phyloP scores from a whole-genome alignment of 2,797 vertebrate species.

The Zalophus californianus region DNA sequence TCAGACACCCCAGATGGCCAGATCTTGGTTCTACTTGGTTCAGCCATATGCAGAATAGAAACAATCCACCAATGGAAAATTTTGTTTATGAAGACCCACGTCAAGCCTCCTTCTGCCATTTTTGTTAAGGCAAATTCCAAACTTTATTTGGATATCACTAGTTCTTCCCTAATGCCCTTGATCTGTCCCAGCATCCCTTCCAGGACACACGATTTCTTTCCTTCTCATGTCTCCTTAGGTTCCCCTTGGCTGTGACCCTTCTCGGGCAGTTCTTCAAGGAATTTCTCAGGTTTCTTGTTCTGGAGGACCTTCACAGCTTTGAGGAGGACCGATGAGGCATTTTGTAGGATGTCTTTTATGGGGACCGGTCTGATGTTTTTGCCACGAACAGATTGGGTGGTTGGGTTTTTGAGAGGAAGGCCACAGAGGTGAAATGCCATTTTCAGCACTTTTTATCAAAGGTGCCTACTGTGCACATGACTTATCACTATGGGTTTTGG shows the following conservation, averaged over 20 bases:
- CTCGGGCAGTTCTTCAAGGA: too few relatives aligned
- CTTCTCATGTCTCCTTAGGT: neutral
- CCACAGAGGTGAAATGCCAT: neutral
- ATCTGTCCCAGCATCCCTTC: neutral
- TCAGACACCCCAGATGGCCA: neutral
- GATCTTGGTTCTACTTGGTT: neutral
- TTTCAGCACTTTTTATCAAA: too few relatives aligned
- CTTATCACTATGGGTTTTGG: fast-evolving
- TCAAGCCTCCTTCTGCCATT: too few relatives aligned
- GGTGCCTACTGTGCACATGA: too few relatives aligned
- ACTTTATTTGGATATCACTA: neutral
- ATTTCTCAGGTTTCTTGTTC: neutral
- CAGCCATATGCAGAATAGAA: neutral
- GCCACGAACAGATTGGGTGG: neutral
- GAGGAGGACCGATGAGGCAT: neutral
- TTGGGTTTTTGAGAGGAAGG: neutral
- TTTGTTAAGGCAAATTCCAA: neutral
- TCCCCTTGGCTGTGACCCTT: neutral
- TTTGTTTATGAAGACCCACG: fast-evolving
- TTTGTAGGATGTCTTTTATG: neutral
- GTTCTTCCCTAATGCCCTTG: too few relatives aligned
- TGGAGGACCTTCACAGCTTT: neutral
- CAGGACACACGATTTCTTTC: neutral
- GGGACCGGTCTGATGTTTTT: neutral
- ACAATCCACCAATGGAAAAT: neutral